Conservation (phyloP, 1,140 invertebrate species). For the Cydia strobilella region DNA sequence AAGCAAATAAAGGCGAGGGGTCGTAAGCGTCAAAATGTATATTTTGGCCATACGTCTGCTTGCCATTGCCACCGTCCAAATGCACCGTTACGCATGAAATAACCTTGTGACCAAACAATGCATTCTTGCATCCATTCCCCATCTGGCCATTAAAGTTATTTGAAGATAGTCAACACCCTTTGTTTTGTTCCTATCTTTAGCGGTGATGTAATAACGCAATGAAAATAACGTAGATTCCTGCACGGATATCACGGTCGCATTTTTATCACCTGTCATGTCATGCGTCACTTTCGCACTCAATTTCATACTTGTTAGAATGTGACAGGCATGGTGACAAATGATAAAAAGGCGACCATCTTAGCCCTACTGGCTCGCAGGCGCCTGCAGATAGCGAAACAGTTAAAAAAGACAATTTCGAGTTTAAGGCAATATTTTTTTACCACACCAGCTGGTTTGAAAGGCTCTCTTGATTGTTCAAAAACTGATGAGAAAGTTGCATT, state of each 20-base stretch:
- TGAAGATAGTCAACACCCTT: background rate
- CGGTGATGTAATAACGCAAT: background rate
- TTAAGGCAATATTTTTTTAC: no score
- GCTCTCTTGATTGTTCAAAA: no score
- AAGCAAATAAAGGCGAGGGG: background rate
- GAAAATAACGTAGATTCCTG: background rate
- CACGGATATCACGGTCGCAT: no score
- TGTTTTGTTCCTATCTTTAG: background rate
- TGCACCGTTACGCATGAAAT: background rate
- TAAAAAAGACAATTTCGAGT: no score
- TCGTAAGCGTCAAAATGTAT: background rate
- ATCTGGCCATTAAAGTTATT: conserved; percentile 2
- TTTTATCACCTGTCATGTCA: no score
- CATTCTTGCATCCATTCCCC: background rate
- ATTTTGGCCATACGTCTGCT: background rate
- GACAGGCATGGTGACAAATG: no score
- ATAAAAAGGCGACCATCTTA: no score
- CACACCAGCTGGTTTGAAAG: no score
- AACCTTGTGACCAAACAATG: background rate
- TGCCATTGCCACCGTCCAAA: background rate
- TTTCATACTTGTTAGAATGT: no score
- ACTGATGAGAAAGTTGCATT: no score
- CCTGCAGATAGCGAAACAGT: background rate
- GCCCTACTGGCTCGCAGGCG: background rate
- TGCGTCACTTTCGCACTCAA: no score